phyloP scores from a whole-genome alignment of 2,113 vertebrate species.

The Apteryx mantelli region DNA sequence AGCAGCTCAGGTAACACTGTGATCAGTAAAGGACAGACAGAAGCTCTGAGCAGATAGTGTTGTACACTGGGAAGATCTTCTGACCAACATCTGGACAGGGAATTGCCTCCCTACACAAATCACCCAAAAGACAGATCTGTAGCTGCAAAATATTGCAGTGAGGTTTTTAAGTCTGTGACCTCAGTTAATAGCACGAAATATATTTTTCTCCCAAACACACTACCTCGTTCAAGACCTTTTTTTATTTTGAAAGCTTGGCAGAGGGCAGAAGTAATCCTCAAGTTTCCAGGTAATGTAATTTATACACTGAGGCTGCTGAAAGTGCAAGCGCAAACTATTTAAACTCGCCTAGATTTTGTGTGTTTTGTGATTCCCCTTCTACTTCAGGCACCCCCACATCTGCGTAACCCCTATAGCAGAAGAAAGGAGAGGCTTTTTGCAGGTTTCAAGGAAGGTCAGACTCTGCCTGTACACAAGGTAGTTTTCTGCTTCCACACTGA shows the following conservation, averaged over 20 bases:
- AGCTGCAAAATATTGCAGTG: neutral
- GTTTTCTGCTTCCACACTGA: neutral
- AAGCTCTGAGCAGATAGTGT: neutral
- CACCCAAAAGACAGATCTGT: neutral
- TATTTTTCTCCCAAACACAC: neutral
- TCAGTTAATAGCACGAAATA: neutral
- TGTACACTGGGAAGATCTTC: neutral
- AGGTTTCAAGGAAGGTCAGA: neutral
- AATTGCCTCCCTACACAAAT: neutral
- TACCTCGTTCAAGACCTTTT: neutral
- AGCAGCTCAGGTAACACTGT: neutral
- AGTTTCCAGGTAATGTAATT: neutral
- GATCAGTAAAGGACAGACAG: neutral
- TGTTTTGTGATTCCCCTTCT: neutral
- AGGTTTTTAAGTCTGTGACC: neutral
- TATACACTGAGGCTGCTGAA: neutral
- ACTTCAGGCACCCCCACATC: neutral
- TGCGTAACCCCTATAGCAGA: rapidly evolving
- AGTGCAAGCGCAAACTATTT: neutral
- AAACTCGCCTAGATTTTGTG: neutral
- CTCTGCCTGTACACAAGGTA: neutral
- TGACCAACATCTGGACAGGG: neutral
- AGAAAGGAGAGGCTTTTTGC: neutral
- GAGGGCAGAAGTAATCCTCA: neutral
- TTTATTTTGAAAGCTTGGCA: neutral